Conservation (phyloP, 2,888 invertebrate genomes). For the Drosophila merina region DNA sequence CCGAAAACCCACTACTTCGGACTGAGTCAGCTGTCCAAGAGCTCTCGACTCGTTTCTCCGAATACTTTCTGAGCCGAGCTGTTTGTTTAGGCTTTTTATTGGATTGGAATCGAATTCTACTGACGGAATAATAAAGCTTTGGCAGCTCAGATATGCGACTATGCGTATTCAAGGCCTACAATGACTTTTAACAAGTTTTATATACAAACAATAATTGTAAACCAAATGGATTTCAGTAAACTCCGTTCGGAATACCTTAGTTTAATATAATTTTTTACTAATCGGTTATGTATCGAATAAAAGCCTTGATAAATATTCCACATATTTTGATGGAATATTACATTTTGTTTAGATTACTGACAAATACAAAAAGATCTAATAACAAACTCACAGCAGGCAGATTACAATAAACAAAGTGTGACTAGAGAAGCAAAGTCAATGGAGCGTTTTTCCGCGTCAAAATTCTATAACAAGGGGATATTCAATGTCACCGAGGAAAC, state of each 20-base stretch:
- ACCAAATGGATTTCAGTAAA: not conserved
- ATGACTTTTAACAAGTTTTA: not conserved
- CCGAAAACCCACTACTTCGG: slow-evolving; percentile 11
- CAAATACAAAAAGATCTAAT: not conserved
- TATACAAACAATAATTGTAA: not conserved
- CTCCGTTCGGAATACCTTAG: too few relatives aligned
- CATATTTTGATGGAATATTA: not conserved
- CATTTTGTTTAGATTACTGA: not conserved
- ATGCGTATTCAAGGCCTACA: too few relatives aligned
- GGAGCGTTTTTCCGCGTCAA: not conserved
- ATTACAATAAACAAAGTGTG: not conserved
- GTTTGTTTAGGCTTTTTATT: slow-evolving; percentile 19
- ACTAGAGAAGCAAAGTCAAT: not conserved
- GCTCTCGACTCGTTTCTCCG: slow-evolving; percentile 23
- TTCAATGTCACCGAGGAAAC: slow-evolving; percentile 56
- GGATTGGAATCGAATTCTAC: slow-evolving; percentile 13
- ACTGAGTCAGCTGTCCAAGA: slow-evolving; percentile 26
- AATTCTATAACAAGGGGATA: slow-evolving; percentile 3
- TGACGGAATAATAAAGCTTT: not conserved
- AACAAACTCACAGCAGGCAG: not conserved
- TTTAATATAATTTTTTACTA: too few relatives aligned
- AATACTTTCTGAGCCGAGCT: slow-evolving; percentile 5
- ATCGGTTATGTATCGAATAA: too few relatives aligned
- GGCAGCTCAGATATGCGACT: not conserved
- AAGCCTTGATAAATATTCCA: not conserved